phyloP scores from a whole-genome alignment of 1,140 invertebrate species.

The Drosophila sulfurigaster region DNA sequence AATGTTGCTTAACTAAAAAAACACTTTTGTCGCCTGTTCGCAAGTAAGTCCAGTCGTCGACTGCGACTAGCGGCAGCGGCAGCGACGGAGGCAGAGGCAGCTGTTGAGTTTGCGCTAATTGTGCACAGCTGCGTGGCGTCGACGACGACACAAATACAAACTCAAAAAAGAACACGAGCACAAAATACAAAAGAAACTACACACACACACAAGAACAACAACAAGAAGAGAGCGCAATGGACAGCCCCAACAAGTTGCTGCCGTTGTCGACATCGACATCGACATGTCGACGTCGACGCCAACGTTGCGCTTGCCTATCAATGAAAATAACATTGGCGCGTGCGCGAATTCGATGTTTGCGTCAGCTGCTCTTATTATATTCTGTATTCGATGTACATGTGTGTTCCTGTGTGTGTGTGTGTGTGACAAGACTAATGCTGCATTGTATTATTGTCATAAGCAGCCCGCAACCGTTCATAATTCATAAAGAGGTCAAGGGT shows the following conservation, averaged over 20 bases:
- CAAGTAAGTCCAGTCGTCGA: slow-evolving; percentile 23
- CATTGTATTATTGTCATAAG: slow-evolving; percentile 63
- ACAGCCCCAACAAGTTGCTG: slow-evolving; percentile 45
- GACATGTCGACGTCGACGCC: neutral
- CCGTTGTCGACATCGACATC: neutral
- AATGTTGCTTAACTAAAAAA: neutral
- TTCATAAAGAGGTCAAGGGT: slow-evolving; percentile 79
- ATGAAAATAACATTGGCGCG: slow-evolving; percentile 57
- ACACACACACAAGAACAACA: neutral
- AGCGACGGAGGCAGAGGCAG: slow-evolving; percentile 15
- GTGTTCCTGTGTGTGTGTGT: slow-evolving; percentile 37
- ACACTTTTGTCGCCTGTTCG: slow-evolving; percentile 34
- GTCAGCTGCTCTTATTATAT: slow-evolving; percentile 53
- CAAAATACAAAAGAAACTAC: slow-evolving; percentile 33
- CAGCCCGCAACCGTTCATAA: slow-evolving; percentile 43
- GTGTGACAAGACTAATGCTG: slow-evolving; percentile 48
- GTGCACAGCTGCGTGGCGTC: slow-evolving; percentile 74
- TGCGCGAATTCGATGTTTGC: slow-evolving; percentile 57
- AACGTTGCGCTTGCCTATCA: slow-evolving; percentile 23
- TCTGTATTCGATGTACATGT: slow-evolving; percentile 6
- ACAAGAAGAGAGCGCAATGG: neutral
- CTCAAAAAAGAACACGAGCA: slow-evolving; percentile 28
- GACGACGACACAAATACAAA: slow-evolving; percentile 14
- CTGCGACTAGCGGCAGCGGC: slow-evolving; percentile 37
- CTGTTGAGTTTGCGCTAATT: slow-evolving; percentile 72